phyloP scores from a whole-genome alignment of 2,797 vertebrate genomes.

The Cossypha dichroa region DNA sequence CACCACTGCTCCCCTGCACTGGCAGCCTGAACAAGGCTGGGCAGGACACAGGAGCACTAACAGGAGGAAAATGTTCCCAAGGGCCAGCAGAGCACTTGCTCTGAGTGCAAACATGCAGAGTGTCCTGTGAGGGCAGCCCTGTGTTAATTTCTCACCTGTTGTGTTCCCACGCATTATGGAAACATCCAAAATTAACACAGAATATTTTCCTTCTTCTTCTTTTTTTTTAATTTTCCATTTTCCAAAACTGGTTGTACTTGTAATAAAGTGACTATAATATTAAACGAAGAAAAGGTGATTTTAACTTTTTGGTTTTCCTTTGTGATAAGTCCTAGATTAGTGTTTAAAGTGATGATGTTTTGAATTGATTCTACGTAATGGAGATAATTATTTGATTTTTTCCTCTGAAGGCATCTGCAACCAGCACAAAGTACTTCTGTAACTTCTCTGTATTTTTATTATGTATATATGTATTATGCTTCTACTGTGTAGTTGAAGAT shows the following conservation, averaged over 20 bases:
- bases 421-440: neutral
- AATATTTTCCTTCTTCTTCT: neutral
- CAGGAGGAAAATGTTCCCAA: neutral
- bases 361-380: neutral
- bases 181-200: neutral
- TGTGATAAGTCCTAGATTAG: neutral
- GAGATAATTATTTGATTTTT: neutral
- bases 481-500: neutral
- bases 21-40: no score
- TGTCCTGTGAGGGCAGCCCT: neutral
- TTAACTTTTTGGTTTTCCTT: neutral
- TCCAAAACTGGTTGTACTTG: neutral
- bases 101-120: neutral
- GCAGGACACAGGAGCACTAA: neutral
- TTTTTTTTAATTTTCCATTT: neutral
- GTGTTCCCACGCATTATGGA: neutral
- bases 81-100: neutral
- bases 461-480: no score
- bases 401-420: neutral
- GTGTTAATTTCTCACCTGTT: neutral
- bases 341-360: neutral
- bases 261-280: neutral
- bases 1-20: rapidly evolving
- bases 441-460: neutral
- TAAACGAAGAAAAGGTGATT: neutral